Percentiles rank a stretch among this genome's conserved stretches.
Conservation (phyloP, 2,113 vertebrate species). For the Fregata magnificens region DNA sequence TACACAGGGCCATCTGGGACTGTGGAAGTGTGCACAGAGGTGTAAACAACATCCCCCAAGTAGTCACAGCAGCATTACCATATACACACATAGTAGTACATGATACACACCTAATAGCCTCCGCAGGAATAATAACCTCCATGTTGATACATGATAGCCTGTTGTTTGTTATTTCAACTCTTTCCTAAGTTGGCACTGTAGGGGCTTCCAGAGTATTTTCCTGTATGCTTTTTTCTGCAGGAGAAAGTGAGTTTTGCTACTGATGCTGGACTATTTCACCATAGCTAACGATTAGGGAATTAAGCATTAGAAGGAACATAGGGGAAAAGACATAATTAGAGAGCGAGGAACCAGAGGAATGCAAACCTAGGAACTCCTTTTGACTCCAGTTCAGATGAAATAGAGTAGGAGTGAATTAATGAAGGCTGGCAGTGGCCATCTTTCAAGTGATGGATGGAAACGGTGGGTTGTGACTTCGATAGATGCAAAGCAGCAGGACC, state of each 20-base stretch:
- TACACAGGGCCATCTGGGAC: not conserved
- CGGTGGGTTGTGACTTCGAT: not conserved
- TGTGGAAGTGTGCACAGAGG: not conserved
- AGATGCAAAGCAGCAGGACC: slow-evolving; percentile 1
- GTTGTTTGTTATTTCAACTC: not conserved
- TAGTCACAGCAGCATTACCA: not conserved
- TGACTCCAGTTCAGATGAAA: not conserved
- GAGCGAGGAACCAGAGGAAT: not conserved
- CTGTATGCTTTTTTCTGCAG: not conserved
- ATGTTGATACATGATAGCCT: not conserved
- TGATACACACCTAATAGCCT: not conserved
- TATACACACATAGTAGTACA: not conserved
- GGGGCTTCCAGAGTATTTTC: not conserved
- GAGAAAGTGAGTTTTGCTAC: not conserved
- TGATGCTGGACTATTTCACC: not conserved
- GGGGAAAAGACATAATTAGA: not conserved
- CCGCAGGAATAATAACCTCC: not conserved
- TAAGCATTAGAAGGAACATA: not conserved
- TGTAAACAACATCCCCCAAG: not conserved
- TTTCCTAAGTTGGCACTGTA: not conserved
- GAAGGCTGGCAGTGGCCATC: not conserved
- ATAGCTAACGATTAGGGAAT: not conserved
- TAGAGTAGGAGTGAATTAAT: not conserved
- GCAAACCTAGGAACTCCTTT: not conserved
- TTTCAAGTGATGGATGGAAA: not conserved